phyloP scores from a whole-genome alignment of 2,797 vertebrate genomes.

The Protonibea diacanthus region DNA sequence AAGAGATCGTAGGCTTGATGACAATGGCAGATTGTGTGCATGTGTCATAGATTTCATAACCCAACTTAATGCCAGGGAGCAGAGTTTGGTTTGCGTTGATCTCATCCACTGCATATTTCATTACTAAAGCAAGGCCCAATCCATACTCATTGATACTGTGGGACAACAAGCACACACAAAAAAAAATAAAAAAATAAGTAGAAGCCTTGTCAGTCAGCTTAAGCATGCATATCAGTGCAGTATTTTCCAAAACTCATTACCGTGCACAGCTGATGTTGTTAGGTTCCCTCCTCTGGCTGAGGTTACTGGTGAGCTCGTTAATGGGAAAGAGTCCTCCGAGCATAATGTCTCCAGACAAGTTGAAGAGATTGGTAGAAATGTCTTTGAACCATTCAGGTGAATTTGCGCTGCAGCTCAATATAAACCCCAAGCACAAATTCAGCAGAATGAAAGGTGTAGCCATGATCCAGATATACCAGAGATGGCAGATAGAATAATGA shows the following conservation, averaged over 20 bases:
- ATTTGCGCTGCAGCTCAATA: conserved; percentile 19
- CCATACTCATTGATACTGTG: conserved; percentile 75
- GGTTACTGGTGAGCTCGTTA: conserved; percentile 75
- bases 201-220: conserved; percentile 5
- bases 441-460: conserved; percentile 57
- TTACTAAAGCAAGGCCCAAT: conserved; percentile 81
- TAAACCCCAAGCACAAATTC: conserved; percentile 63
- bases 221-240: not conserved
- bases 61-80: conserved; percentile 83
- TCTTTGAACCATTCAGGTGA: conserved; percentile 78
- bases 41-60: conserved; percentile 83
- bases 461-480: conserved; percentile 65
- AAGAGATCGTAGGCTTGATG: conserved; percentile 78
- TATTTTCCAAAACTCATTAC: conserved; percentile 55
- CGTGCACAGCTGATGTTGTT: conserved; percentile 75
- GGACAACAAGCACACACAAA: not conserved
- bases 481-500: conserved; percentile 1
- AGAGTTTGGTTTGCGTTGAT: conserved; percentile 78
- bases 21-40: conserved; percentile 79
- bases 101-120: conserved; percentile 88
- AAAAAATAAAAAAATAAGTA: not conserved
- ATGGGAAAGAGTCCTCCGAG: conserved; percentile 87
- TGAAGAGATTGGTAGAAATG: conserved; percentile 82
- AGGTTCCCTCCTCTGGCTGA: conserved; percentile 70
- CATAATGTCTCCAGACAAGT: conserved; percentile 79